A percentile compares a stretch with the other conserved stretches of the same genome.
phyloP scores from a whole-genome alignment of 2,113 vertebrate species.

The Albula glossodonta region DNA sequence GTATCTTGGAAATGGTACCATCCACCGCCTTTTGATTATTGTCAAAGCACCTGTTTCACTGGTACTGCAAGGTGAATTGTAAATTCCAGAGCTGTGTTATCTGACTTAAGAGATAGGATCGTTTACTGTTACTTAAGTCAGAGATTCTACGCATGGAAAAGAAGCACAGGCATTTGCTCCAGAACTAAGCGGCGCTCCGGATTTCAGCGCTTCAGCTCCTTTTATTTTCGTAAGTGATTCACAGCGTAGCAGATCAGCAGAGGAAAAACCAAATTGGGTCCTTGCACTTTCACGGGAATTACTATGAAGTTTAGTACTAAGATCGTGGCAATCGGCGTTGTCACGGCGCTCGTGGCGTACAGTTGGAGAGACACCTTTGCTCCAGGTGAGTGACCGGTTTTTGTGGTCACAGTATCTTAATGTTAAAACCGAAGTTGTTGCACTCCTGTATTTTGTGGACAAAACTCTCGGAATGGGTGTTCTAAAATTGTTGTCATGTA shows the following conservation, averaged over 20 bases:
- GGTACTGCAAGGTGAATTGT: background rate
- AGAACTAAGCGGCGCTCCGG: too few relatives aligned
- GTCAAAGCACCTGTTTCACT: too few relatives aligned
- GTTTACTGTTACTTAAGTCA: background rate
- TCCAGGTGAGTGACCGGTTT: constrained; percentile 54
- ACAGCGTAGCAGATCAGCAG: background rate
- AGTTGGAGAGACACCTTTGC: constrained; percentile 66
- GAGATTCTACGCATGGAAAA: too few relatives aligned
- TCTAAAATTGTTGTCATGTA: background rate
- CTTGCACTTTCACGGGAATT: background rate
- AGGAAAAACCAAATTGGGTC: background rate
- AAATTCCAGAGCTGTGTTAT: background rate
- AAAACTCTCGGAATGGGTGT: background rate
- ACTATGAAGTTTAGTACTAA: background rate
- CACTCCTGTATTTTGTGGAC: too few relatives aligned
- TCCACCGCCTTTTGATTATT: too few relatives aligned
- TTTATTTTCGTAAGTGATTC: background rate
- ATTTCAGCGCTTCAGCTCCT: background rate
- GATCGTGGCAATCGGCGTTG: background rate
- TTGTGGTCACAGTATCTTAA: background rate
- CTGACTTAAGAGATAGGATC: background rate
- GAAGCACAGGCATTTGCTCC: too few relatives aligned
- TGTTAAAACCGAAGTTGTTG: background rate
- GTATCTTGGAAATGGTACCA: too few relatives aligned
- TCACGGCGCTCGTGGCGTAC: constrained; percentile 38